Evolutionary conservation across 1,140 invertebrate genomes (phyloP).

Genomic region (Thaumetopoea pityocampa): DNA sequence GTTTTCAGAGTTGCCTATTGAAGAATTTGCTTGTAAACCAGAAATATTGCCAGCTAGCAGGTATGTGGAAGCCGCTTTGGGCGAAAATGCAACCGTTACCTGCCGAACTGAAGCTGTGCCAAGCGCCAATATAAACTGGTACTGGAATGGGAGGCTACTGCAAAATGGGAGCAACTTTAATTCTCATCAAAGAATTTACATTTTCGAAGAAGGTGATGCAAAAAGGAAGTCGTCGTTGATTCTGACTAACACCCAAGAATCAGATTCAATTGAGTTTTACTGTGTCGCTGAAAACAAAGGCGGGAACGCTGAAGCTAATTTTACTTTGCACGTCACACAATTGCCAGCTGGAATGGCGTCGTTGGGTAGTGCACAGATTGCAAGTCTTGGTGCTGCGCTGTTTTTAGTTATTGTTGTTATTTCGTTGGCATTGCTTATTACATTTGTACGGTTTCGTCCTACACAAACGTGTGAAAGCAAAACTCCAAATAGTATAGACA

Average conservation of each 20-base stretch:
- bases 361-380: slow-evolving; percentile 89
- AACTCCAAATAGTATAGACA: slow-evolving; percentile 83
- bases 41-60: slow-evolving; percentile 85
- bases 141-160: slow-evolving; percentile 88
- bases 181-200: slow-evolving; percentile 87
- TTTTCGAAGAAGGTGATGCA: slow-evolving; percentile 85
- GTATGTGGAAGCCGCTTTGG: slow-evolving; percentile 85
- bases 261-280: slow-evolving; percentile 92
- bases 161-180: slow-evolving; percentile 88
- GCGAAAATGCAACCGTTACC: slow-evolving; percentile 89
- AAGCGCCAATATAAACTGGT: slow-evolving; percentile 89
- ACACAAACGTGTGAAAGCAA: slow-evolving; percentile 85
- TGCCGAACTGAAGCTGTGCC: slow-evolving; percentile 89
- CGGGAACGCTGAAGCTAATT: slow-evolving; percentile 94
- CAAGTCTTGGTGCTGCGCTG: slow-evolving; percentile 88
- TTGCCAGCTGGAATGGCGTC: slow-evolving; percentile 86
- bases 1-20: slow-evolving; percentile 85
- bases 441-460: slow-evolving; percentile 82
- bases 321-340: slow-evolving; percentile 89
- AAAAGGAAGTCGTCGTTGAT: slow-evolving; percentile 88
- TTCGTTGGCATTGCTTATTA: slow-evolving; percentile 83
- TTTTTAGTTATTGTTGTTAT: slow-evolving; percentile 87
- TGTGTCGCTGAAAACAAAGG: slow-evolving; percentile 94
- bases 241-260: slow-evolving; percentile 90
- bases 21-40: slow-evolving; percentile 93